These are phyloP conservation scores for Chaetoderma sp. DNA, from an alignment of 2,888 invertebrate species.

Conservation along the genomic window DNA sequence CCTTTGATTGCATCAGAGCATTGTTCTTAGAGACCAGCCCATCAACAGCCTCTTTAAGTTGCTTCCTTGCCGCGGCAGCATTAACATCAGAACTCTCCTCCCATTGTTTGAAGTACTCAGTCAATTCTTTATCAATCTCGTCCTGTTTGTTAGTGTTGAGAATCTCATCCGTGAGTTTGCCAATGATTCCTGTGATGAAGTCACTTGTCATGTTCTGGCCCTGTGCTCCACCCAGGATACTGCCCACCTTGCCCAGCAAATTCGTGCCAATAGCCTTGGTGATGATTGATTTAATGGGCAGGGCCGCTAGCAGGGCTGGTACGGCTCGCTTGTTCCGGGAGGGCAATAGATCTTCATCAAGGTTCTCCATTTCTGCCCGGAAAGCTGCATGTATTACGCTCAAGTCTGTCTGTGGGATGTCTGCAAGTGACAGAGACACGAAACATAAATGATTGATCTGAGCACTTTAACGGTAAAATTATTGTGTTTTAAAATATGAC, in stretches of 20 bases:
- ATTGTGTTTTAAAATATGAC: too few relatives aligned
- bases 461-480: too few relatives aligned
- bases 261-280: neutral
- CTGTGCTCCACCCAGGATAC: neutral
- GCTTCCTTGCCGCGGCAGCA: neutral
- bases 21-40: neutral
- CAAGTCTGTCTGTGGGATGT: too few relatives aligned
- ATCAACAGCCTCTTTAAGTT: neutral
- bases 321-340: too few relatives aligned
- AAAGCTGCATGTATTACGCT: too few relatives aligned
- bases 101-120: neutral
- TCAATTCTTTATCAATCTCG: conserved; percentile 9
- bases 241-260: neutral
- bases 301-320: too few relatives aligned
- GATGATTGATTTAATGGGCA: too few relatives aligned
- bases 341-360: too few relatives aligned
- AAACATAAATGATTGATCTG: too few relatives aligned
- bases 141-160: conserved; percentile 6
- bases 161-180: conserved; percentile 7
- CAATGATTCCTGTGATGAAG: neutral
- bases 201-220: neutral
- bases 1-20: neutral
- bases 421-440: too few relatives aligned
- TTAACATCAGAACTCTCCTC: neutral
- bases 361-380: too few relatives aligned